These are phyloP conservation scores for Onchidella celtica DNA, from an alignment of 2,888 invertebrate genomes.

Conservation along the genomic window DNA sequence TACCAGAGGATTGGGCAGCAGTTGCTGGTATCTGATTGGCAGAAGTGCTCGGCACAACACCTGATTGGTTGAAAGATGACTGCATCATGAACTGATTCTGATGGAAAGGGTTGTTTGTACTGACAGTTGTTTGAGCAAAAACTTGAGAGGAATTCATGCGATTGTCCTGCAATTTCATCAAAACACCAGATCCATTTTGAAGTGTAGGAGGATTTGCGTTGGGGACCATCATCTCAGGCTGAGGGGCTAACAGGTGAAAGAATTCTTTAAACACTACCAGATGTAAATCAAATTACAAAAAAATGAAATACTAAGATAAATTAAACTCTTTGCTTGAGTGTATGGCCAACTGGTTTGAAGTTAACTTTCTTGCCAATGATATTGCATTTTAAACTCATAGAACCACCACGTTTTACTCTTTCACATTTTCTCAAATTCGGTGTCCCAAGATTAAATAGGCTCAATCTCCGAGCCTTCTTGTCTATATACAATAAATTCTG, in stretches of 20 bases:
- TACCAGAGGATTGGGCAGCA: neutral
- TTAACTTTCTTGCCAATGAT: too few species aligned
- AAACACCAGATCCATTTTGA: neutral
- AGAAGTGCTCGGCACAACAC: neutral
- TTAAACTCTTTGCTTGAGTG: too few species aligned
- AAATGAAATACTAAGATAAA: too few species aligned
- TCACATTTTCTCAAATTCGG: too few species aligned
- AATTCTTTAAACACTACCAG: too few species aligned
- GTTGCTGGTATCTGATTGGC: slow-evolving; percentile 4
- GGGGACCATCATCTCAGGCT: neutral
- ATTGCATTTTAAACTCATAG: too few species aligned
- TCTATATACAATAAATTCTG: too few species aligned
- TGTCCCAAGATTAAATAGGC: too few species aligned
- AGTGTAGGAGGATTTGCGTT: neutral
- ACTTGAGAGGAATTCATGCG: slow-evolving; percentile 5
- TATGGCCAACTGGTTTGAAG: too few species aligned
- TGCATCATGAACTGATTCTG: slow-evolving; percentile 7
- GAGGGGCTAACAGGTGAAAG: slow-evolving; percentile 8
- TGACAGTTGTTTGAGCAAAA: neutral
- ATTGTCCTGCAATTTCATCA: neutral
- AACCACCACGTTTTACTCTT: too few species aligned
- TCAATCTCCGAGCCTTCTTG: too few species aligned
- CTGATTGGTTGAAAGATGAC: neutral
- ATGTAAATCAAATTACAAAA: too few species aligned
- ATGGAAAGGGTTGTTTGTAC: neutral